phyloP scores from a whole-genome alignment of 2,797 vertebrate genomes.

The Melanotaenia boesemani region DNA sequence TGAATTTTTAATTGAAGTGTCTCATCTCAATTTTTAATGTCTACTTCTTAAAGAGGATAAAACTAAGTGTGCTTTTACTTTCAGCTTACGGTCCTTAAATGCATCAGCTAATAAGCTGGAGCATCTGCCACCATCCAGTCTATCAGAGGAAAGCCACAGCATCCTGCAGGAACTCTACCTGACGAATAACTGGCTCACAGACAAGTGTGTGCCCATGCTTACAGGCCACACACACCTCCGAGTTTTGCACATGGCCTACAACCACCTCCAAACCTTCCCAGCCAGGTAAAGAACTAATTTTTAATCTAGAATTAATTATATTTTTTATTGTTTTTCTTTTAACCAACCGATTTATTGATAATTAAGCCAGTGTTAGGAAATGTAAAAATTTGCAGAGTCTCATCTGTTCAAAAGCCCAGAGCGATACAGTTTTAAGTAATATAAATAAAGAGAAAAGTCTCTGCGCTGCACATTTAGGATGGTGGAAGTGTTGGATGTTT shows the following conservation, averaged over 20 bases:
- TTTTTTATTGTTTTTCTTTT: not conserved
- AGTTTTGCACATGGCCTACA: conserved; percentile 96
- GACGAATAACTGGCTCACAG: conserved; percentile 95
- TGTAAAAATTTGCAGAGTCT: not conserved
- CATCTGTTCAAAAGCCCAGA: too few species aligned
- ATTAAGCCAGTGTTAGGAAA: not conserved
- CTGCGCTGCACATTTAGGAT: too few species aligned
- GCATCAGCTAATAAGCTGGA: conserved; percentile 97
- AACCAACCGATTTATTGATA: not conserved
- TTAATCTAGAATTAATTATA: too few species aligned
- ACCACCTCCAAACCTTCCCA: conserved; percentile 95
- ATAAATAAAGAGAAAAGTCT: too few species aligned
- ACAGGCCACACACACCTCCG: conserved; percentile 93
- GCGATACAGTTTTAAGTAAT: too few species aligned
- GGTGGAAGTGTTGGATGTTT: too few species aligned
- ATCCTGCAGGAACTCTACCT: conserved; percentile 95
- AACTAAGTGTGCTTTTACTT: conserved; percentile 21
- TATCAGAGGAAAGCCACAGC: conserved; percentile 94
- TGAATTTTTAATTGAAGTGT: conserved; percentile 34
- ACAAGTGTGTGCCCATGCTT: conserved; percentile 94
- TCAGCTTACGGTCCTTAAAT: conserved; percentile 92
- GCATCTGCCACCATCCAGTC: conserved; percentile 91
- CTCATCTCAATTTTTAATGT: not conserved
- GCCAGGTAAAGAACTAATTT: conserved; percentile 86
- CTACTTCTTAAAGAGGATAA: not conserved